Evolutionary conservation across 2,888 invertebrate species (phyloP), one percentile per base, ranked within the genome.

Genomic region (Phyto melanocephala): DNA sequence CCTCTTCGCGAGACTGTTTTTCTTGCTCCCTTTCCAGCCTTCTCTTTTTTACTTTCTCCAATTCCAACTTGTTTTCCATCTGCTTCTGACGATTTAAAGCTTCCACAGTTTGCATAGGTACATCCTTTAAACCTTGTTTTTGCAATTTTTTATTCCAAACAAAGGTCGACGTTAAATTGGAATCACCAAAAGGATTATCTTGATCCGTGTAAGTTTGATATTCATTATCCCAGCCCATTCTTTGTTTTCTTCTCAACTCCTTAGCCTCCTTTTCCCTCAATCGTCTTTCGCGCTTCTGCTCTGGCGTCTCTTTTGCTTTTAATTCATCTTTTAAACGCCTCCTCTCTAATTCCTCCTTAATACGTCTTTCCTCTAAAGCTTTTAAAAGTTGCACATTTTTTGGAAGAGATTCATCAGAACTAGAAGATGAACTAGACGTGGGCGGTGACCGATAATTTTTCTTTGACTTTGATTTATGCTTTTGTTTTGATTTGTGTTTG

Each of bases 111-210:
- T 96, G 96, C 15, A 93, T 92, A 17, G 94, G 94, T 0, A 96
- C 94, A 78, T 95, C 94, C 62, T 94, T 94, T 1, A 97, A 92
- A 0, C 99, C 99, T 88, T 99, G 98, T 87, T 97, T 97, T 77
- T 98, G 96, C 60, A 99, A 92, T 90, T 99, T 99, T 91, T 99
- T 99, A 22, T 93, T 93, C 99, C 99, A 99, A 0, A 98, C 96
- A 91, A 99, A 99, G 0, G 98, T 96, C 37, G 98, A 95, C 5
- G 98, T 93, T 45, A 99, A 93, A 87, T 98, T 97, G 0, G 97
- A 96, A 92, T 99, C 99, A 0, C 99, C 99, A 91, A 99, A 99
- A 0, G 99, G 99, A 92, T 99, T 99, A 91, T 99, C 99, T 67
- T 96, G 96, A 91, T 99, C 98, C 0, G 99, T 99, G 89, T 99